Base-by-base conservation (phyloP, 2,113 vertebrate species). In the Clupea harengus region DNA sequence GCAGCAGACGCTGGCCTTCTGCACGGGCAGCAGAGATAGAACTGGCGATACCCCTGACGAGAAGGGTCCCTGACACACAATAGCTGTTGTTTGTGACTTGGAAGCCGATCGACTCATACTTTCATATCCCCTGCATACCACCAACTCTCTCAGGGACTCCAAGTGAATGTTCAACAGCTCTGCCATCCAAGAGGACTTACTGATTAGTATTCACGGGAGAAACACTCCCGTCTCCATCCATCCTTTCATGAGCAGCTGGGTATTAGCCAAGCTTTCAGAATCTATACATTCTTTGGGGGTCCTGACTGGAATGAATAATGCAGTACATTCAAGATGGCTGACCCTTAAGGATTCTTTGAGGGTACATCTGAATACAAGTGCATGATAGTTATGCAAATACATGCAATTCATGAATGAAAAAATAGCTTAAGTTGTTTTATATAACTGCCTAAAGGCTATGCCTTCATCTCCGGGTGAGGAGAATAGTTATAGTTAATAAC, bases 121-220 rank as follows among this genome's bases (percentile, higher is more conserved):
- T 89, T 91, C 89, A 91, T 87, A 82, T 85, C 32, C 82, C 44
- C 87, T 88, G 85, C 91, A 92, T 90, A 90, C 88, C 89, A 89
- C 84, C 44, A 83, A 8, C 44, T 90, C 92, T 93, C 91, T 92
- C 92, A 91, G 88, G 89, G 90, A 52, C 85, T 47, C 88, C 89
- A 83, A 72, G 85, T 92, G 91, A 92, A 93, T 91, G 88, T 90
- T 92, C 89, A 92, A 92, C 90, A 91, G 91, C 86, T 85, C 64
- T 85, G 85, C 75, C 85, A 88, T 88, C 52, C 17, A 54, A 22
- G 6, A 60, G 54, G 54, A 6, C 18, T 60, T 60, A 20, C 39
- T 22, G 22, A 60, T 60, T 60, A 60, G 54, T 60, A 60, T 60
- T 60, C 54, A 60, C 6, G 7, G 18, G 18, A 20, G 17, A 20